A percentile compares a stretch with the other conserved stretches of the same genome.
phyloP scores from a whole-genome alignment of 2,797 vertebrate genomes.

The Alca torda region DNA sequence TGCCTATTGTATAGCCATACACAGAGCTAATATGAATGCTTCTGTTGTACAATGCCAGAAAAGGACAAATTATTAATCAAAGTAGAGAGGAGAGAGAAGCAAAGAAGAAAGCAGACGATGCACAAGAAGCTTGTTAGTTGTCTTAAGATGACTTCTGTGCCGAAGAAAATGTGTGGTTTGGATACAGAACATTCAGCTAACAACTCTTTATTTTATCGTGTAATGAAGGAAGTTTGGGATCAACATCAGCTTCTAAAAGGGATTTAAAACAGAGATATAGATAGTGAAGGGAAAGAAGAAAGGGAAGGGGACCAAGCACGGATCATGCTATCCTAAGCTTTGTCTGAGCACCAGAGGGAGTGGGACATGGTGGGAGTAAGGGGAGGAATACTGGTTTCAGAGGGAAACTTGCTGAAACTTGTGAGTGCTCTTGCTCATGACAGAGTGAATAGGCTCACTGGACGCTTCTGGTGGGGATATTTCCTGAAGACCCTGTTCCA shows the following conservation, averaged over 20 bases:
- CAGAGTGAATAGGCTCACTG: not conserved
- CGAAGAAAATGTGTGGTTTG: not conserved
- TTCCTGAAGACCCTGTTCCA: not conserved
- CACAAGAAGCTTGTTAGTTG: not conserved
- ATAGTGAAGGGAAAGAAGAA: not conserved
- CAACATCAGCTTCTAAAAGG: not conserved
- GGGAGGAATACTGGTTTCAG: not conserved
- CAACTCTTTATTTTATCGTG: not conserved
- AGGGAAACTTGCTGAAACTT: not conserved
- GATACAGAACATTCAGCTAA: not conserved
- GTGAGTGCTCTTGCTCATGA: not conserved
- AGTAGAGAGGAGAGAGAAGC: not conserved
- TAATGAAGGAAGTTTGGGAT: not conserved
- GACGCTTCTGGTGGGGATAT: not conserved
- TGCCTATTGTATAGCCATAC: not conserved
- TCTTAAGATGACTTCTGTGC: not conserved
- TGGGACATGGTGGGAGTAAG: not conserved
- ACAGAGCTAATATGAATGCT: conserved; percentile 5
- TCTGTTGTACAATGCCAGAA: not conserved
- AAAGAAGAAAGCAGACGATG: not conserved
- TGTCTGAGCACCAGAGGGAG: not conserved
- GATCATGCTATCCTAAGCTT: not conserved
- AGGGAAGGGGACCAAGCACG: rapidly evolving
- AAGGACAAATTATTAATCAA: conserved; percentile 32
- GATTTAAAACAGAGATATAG: not conserved